These are phyloP conservation scores for Apostichopus japonicus DNA, from an alignment of 35 echinoderm and acorn worm genomes.

Conservation along the genomic window DNA sequence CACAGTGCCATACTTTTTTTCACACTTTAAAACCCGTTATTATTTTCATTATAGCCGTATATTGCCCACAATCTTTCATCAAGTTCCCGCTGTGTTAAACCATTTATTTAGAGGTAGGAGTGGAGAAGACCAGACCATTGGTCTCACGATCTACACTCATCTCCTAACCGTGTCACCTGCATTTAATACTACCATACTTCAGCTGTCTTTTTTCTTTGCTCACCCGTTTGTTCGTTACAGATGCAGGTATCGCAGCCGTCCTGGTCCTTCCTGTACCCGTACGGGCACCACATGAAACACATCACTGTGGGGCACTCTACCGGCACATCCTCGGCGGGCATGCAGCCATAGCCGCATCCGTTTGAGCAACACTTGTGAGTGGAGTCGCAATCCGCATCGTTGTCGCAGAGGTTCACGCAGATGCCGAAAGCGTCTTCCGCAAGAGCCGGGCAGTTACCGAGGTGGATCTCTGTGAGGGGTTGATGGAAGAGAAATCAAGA, in stretches of 20 bases:
- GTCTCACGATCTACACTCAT: no score
- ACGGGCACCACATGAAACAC: conserved; percentile 78
- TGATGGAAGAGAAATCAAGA: background rate
- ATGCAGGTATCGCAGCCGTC: conserved; percentile 64
- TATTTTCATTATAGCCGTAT: no score
- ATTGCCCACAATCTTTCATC: no score
- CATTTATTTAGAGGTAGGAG: no score
- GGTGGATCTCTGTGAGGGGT: conserved; percentile 27
- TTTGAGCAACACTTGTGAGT: conserved; percentile 71
- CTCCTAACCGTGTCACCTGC: no score
- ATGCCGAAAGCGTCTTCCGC: conserved; percentile 15
- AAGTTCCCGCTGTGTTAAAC: no score
- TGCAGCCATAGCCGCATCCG: conserved; percentile 67
- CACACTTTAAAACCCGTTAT: no score
- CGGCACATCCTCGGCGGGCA: conserved; percentile 25
- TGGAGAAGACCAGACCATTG: no score
- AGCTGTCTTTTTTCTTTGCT: background rate
- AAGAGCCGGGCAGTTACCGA: conserved; percentile 58
- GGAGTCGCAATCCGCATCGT: conserved; percentile 48
- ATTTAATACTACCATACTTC: no score
- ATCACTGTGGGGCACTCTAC: conserved; percentile 58
- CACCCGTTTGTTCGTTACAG: conserved; percentile 65
- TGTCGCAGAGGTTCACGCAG: conserved; percentile 63
- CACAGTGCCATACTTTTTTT: no score
- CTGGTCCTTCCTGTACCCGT: conserved; percentile 64